Conservation (phyloP, 1,140 invertebrate genomes). For the Lordiphosa clarofinis region DNA sequence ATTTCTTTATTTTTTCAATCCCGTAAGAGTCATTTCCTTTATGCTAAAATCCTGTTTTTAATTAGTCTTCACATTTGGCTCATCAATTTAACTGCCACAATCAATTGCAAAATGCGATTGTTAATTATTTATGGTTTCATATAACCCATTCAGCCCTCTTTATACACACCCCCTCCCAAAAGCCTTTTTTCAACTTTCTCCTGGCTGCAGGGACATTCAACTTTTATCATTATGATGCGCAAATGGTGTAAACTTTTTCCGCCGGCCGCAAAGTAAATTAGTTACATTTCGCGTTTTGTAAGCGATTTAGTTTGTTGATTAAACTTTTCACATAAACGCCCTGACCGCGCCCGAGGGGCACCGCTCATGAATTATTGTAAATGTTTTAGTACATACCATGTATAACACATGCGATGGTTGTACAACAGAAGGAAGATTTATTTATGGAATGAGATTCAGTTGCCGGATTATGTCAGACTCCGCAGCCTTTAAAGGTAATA, state of each 20-base stretch:
- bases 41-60: slow-evolving; percentile 3
- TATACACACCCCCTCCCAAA: background rate
- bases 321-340: slow-evolving; percentile 72
- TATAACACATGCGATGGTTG: too few relatives aligned
- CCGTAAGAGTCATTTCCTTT: background rate
- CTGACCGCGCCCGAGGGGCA: slow-evolving; percentile 34
- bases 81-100: slow-evolving; percentile 25
- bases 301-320: slow-evolving; percentile 75
- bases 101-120: slow-evolving; percentile 26
- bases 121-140: slow-evolving; percentile 31
- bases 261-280: slow-evolving; percentile 50
- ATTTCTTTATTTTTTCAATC: slow-evolving; percentile 1
- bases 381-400: slow-evolving; percentile 2
- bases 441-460: too few relatives aligned
- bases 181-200: slow-evolving; percentile 4
- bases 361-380: background rate
- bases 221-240: slow-evolving; percentile 77
- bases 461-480: too few relatives aligned
- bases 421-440: too few relatives aligned
- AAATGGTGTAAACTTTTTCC: slow-evolving; percentile 64
- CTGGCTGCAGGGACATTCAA: slow-evolving; percentile 44
- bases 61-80: slow-evolving; percentile 20
- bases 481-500: too few relatives aligned
- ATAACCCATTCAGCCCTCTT: background rate
- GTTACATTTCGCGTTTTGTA: slow-evolving; percentile 64